These are phyloP conservation scores for Diploscapter pachys DNA, from an alignment of 1,140 invertebrate genomes.

Conservation along the genomic window DNA sequence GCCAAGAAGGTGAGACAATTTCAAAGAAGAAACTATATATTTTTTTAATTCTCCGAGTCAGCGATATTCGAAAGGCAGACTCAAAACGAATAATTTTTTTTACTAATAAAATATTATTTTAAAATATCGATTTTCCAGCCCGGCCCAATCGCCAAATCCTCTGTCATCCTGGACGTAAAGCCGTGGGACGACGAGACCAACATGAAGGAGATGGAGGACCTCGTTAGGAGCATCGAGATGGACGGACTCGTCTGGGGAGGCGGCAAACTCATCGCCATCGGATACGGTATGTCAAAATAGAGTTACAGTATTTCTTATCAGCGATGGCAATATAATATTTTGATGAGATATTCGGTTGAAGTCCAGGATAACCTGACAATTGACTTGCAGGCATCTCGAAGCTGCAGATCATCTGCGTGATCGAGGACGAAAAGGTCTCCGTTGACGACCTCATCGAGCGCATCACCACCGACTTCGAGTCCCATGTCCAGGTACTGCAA, in stretches of 20 bases:
- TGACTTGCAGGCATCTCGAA: slow-evolving; percentile 76
- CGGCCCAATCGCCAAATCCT: slow-evolving; percentile 85
- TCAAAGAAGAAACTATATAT: too few species aligned
- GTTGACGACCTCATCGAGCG: slow-evolving; percentile 42
- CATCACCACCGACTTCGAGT: slow-evolving; percentile 35
- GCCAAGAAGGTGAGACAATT: slow-evolving; percentile 69
- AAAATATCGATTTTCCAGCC: slow-evolving; percentile 60
- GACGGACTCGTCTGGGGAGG: slow-evolving; percentile 64
- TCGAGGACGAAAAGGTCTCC: slow-evolving; percentile 41
- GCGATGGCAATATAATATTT: neutral
- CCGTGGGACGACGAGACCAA: slow-evolving; percentile 65
- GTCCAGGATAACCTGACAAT: neutral
- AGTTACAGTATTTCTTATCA: too few species aligned
- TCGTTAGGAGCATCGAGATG: slow-evolving; percentile 53
- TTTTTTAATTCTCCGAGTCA: too few species aligned
- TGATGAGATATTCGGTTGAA: too few species aligned
- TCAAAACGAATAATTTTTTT: neutral
- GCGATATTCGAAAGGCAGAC: too few species aligned
- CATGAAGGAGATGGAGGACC: slow-evolving; percentile 60
- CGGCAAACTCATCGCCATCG: slow-evolving; percentile 36
- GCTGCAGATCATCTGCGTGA: slow-evolving; percentile 68
- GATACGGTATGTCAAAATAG: slow-evolving; percentile 15
- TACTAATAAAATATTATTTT: neutral
- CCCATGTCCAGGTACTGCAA: slow-evolving; percentile 62
- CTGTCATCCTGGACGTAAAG: slow-evolving; percentile 80